phyloP scores from a whole-genome alignment of 2,888 invertebrate genomes.

The Sphaerophoria rueppellii region DNA sequence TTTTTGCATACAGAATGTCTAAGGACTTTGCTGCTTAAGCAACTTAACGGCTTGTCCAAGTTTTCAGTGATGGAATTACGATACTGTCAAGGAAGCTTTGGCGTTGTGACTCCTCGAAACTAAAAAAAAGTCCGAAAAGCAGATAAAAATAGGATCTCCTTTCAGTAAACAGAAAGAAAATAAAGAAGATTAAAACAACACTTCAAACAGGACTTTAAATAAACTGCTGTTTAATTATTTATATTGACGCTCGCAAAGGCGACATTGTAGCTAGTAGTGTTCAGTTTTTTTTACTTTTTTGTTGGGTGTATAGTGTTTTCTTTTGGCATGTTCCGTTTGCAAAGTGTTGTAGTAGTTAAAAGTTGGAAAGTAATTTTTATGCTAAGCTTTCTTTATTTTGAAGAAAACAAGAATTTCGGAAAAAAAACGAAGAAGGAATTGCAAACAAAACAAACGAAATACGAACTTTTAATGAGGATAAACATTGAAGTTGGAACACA shows the following conservation, averaged over 20 bases:
- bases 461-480: slow-evolving; percentile 68
- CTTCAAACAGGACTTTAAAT: slow-evolving; percentile 60
- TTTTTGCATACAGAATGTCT: too few relatives aligned
- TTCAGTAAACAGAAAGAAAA: slow-evolving; percentile 1
- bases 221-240: slow-evolving; percentile 66
- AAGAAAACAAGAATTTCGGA: not conserved
- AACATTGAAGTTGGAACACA: slow-evolving; percentile 45
- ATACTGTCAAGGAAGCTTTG: not conserved
- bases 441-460: slow-evolving; percentile 31
- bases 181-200: slow-evolving; percentile 37
- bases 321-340: slow-evolving; percentile 8
- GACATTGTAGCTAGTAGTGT: slow-evolving; percentile 15
- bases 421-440: slow-evolving; percentile 46
- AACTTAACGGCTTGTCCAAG: too few relatives aligned
- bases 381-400: slow-evolving; percentile 42
- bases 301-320: not conserved
- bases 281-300: not conserved
- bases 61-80: not conserved
- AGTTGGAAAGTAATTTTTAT: slow-evolving; percentile 48
- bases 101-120: not conserved
- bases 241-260: slow-evolving; percentile 34
- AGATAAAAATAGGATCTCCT: not conserved
- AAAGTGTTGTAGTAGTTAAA: slow-evolving; percentile 23
- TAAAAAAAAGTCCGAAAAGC: not conserved
- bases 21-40: too few relatives aligned